Evolutionary conservation across 1,140 invertebrate species (phyloP).

Genomic region (Schlechtendalia chinensis): DNA sequence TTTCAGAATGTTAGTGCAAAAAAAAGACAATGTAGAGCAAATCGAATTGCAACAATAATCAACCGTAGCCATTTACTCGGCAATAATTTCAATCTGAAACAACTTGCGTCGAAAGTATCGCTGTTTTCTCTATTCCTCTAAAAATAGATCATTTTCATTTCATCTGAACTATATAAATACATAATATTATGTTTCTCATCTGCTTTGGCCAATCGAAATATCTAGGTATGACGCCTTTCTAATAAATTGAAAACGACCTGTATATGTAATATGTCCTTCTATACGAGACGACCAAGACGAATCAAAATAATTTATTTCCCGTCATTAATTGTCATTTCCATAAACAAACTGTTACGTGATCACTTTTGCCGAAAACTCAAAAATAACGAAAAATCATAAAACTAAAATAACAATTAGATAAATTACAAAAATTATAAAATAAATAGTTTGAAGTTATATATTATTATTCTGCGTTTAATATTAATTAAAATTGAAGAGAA

Average conservation of each 20-base stretch:
- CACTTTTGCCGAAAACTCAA: background rate
- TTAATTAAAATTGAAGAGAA: no score
- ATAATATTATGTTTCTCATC: background rate
- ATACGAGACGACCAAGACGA: background rate
- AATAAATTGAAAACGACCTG: conserved; percentile 22
- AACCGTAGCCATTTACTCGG: conserved; percentile 27
- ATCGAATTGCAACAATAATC: conserved; percentile 39
- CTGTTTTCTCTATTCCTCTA: conserved; percentile 16
- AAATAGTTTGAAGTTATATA: background rate
- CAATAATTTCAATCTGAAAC: conserved; percentile 7
- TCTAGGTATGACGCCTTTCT: conserved; percentile 17
- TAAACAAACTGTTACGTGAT: background rate
- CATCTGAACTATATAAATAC: background rate
- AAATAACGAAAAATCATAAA: background rate
- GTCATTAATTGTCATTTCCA: background rate
- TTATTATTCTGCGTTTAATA: no score
- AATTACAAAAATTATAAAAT: background rate
- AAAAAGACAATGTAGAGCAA: conserved; percentile 45
- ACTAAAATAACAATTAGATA: no score
- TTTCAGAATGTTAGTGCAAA: conserved; percentile 1
- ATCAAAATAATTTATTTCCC: conserved; percentile 25
- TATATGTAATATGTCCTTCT: conserved; percentile 1
- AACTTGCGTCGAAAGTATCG: conserved; percentile 30
- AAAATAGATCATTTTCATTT: background rate
- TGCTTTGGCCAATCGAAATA: conserved; percentile 22